Evolutionary conservation across 2,888 invertebrate genomes (phyloP).

Genomic region (Apoda limacodes): DNA sequence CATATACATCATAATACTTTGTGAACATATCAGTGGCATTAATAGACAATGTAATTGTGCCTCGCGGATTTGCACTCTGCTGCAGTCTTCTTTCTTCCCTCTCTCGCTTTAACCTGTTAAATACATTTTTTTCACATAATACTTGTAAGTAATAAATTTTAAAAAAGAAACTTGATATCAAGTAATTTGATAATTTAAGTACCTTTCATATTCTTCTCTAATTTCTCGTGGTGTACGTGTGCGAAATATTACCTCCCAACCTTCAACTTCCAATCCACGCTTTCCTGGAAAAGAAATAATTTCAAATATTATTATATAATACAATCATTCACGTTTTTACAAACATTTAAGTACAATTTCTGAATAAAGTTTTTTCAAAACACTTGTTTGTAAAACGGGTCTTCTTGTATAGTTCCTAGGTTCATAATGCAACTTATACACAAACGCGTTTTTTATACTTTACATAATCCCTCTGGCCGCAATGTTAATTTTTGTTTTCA

Average conservation of each 20-base stretch:
- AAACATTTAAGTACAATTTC: neutral
- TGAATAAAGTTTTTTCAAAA: conserved; percentile 1
- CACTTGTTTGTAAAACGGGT: no score
- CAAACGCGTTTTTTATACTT: no score
- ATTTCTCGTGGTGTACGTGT: conserved; percentile 96
- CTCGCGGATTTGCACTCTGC: conserved; percentile 92
- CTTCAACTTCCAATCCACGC: conserved; percentile 92
- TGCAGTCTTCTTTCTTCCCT: conserved; percentile 89
- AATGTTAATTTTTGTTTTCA: no score
- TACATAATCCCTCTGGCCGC: no score
- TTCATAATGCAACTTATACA: no score
- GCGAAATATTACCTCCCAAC: conserved; percentile 94
- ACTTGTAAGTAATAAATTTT: no score
- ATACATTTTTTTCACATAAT: no score
- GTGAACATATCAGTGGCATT: conserved; percentile 95
- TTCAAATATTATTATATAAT: neutral
- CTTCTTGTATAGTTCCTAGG: no score
- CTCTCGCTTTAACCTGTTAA: conserved; percentile 79
- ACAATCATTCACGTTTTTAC: neutral
- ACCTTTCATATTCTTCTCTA: conserved; percentile 94
- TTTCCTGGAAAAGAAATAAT: conserved; percentile 71
- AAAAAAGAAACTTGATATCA: neutral
- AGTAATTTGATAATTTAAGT: no score
- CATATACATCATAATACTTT: conserved; percentile 81
- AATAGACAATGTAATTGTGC: conserved; percentile 86